Conservation (phyloP, 2,113 vertebrate genomes). For the Stigmatopora argus region DNA sequence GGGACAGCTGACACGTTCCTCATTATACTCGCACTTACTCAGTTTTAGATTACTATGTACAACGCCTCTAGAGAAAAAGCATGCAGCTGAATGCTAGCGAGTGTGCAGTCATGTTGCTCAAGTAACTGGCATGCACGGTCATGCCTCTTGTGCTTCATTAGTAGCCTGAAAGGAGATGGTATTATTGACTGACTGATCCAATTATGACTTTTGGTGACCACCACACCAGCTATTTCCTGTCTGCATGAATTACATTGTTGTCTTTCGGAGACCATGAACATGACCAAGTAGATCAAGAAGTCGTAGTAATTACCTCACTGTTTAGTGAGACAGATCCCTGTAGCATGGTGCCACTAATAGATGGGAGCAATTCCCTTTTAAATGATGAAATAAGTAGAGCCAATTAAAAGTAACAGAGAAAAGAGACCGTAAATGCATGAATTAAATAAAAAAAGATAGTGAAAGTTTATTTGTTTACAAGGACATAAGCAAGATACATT, state of each 20-base stretch:
- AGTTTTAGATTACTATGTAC: conserved; percentile 24
- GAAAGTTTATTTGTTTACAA: conserved; percentile 10
- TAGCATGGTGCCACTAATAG: conserved; percentile 22
- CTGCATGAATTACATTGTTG: conserved; percentile 41
- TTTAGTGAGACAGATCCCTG: conserved; percentile 24
- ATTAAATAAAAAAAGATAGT: no score
- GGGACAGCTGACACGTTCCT: conserved; percentile 43
- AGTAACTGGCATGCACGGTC: conserved; percentile 41
- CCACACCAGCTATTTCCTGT: conserved; percentile 48
- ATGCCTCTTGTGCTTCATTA: conserved; percentile 52
- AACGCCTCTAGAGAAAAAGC: conserved; percentile 29
- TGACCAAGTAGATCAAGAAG: conserved; percentile 33
- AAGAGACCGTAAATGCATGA: no score
- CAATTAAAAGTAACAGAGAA: conserved; percentile 9
- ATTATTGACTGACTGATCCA: conserved; percentile 51
- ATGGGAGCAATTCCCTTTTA: conserved; percentile 25
- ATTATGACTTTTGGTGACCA: conserved; percentile 55
- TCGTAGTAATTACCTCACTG: conserved; percentile 42
- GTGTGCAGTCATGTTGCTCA: conserved; percentile 22
- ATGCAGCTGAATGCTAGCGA: conserved; percentile 13
- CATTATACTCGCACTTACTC: conserved; percentile 43
- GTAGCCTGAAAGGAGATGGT: conserved; percentile 46
- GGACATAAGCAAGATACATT: conserved; percentile 5
- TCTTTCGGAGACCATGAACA: conserved; percentile 33
- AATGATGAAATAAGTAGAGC: conserved; percentile 26